Percentiles rank a stretch among this genome's conserved stretches.
Evolutionary conservation across 2,888 invertebrate species (phyloP).

Genomic region (Drosophila setosimentum): DNA sequence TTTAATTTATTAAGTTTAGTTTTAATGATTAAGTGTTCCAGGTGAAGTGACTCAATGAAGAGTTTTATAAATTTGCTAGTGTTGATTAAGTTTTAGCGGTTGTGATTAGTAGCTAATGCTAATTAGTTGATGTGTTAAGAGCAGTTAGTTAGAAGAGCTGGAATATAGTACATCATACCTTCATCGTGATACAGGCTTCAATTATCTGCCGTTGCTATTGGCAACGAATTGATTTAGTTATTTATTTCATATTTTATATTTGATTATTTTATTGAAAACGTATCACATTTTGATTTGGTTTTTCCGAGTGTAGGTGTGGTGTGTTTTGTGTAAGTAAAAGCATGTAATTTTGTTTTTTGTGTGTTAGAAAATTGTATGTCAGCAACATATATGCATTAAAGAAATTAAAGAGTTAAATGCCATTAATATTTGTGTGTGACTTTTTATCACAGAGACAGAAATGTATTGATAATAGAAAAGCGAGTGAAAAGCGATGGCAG

Average conservation of each 20-base stretch:
- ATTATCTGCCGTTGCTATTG: conserved; percentile 92
- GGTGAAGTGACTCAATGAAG: conserved; percentile 37
- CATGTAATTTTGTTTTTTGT: conserved; percentile 49
- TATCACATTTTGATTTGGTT: conserved; percentile 68
- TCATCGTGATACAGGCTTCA: conserved; percentile 97
- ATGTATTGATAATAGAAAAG: conserved; percentile 34
- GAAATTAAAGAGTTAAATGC: conserved; percentile 65
- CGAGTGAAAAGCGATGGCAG: conserved; percentile 43
- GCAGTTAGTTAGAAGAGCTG: conserved; percentile 58
- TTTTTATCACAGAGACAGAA: conserved; percentile 43
- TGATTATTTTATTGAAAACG: conserved; percentile 68
- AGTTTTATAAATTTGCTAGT: conserved; percentile 30
- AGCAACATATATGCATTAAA: conserved; percentile 69
- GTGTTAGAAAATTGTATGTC: conserved; percentile 64
- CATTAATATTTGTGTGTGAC: conserved; percentile 57
- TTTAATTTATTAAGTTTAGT: conserved; percentile 8
- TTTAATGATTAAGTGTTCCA: conserved; percentile 24
- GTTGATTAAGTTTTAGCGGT: conserved; percentile 39
- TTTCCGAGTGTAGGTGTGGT: conserved; percentile 52
- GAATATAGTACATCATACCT: conserved; percentile 88
- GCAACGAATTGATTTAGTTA: conserved; percentile 85
- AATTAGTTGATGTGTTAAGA: conserved; percentile 50
- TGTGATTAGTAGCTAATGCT: conserved; percentile 51
- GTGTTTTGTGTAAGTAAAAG: conserved; percentile 61
- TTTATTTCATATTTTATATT: conserved; percentile 53